These are phyloP conservation scores for Vanessa tameamea DNA, from an alignment of 1,140 invertebrate genomes.

Conservation along the genomic window DNA sequence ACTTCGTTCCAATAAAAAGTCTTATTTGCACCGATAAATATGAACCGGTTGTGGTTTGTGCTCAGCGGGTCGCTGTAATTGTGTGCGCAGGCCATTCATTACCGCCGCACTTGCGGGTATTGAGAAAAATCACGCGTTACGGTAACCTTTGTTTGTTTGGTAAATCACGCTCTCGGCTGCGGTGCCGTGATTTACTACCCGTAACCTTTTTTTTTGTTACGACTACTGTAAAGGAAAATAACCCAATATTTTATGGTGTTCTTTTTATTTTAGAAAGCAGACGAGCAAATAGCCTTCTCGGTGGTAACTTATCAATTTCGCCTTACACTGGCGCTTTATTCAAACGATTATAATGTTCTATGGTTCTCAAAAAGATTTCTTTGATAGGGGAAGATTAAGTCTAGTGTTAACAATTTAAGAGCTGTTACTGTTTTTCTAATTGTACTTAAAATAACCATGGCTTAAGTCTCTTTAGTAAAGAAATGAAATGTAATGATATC, in stretches of 20 bases:
- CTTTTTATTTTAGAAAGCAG: background rate
- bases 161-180: conserved; percentile 3
- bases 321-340: too few species aligned
- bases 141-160: background rate
- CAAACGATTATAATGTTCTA: too few species aligned
- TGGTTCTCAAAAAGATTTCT: too few species aligned
- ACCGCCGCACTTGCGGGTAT: background rate
- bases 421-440: too few species aligned
- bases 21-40: background rate
- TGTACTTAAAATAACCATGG: too few species aligned
- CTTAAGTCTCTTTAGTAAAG: too few species aligned
- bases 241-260: background rate
- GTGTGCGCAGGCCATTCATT: background rate
- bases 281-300: too few species aligned
- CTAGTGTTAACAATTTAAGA: too few species aligned
- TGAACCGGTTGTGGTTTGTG: background rate
- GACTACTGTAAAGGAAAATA: background rate
- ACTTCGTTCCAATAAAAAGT: background rate
- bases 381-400: too few species aligned
- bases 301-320: too few species aligned
- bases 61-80: background rate
- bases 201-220: background rate
- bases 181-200: background rate
- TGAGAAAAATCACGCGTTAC: conserved; percentile 10
- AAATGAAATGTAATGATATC: too few species aligned